Percentiles rank a stretch among this genome's conserved stretches.
phyloP scores from a whole-genome alignment of 2,797 vertebrate species.

The Varecia variegata region DNA sequence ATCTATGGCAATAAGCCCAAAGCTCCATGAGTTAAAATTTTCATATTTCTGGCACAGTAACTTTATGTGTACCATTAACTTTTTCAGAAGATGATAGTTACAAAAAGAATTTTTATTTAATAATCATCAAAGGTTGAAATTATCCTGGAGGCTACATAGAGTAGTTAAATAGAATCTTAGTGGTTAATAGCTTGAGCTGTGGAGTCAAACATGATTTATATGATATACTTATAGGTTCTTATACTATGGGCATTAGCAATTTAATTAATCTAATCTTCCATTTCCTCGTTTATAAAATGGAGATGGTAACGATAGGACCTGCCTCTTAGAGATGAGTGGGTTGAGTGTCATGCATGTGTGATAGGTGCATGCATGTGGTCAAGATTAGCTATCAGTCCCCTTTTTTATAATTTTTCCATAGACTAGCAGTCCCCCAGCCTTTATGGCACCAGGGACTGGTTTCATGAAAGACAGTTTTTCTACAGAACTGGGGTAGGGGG shows the following conservation, averaged over 20 bases:
- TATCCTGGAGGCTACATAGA: not conserved
- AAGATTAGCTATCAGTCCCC: not conserved
- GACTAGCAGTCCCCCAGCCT: not conserved
- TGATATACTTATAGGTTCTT: not conserved
- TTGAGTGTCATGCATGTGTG: not conserved
- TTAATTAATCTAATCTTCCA: not conserved
- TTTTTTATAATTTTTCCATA: not conserved
- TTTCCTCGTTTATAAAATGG: not conserved
- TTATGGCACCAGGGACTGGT: too few relatives aligned
- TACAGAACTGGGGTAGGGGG: too few relatives aligned
- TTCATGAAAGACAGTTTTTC: too few relatives aligned
- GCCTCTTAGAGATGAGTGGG: not conserved
- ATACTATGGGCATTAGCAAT: not conserved
- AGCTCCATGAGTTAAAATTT: not conserved
- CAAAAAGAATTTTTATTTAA: not conserved
- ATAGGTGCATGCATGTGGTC: fast-evolving
- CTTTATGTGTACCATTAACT: not conserved
- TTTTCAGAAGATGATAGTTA: constrained; percentile 2
- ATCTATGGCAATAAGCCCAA: not conserved
- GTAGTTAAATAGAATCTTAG: not conserved
- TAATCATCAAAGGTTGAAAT: not conserved
- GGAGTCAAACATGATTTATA: not conserved
- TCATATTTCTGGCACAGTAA: not conserved
- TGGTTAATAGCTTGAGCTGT: not conserved
- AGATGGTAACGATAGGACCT: not conserved